Evolutionary conservation across 2,888 invertebrate species (phyloP).

Genomic region (Heliconius sara): DNA sequence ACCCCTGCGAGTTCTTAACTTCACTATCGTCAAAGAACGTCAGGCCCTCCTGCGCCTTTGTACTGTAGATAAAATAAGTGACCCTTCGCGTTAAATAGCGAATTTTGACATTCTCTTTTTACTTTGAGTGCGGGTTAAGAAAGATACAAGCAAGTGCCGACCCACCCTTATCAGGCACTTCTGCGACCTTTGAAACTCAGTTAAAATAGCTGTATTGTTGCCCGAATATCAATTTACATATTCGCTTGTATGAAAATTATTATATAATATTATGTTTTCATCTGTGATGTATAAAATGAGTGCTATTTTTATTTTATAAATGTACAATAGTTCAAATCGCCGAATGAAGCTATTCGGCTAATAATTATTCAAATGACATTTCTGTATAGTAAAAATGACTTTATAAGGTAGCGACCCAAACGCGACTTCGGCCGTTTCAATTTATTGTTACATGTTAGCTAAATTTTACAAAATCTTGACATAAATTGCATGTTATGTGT

Average conservation of each 20-base stretch:
- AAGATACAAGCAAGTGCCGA: slow-evolving; percentile 26
- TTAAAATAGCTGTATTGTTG: not conserved
- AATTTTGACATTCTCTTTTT: slow-evolving; percentile 37
- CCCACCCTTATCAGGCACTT: slow-evolving; percentile 2
- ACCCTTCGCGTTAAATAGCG: slow-evolving; percentile 36
- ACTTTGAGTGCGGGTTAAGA: slow-evolving; percentile 28
- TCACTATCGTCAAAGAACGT: slow-evolving; percentile 30
- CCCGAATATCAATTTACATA: not conserved
- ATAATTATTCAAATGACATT: no score
- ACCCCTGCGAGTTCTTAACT: slow-evolving; percentile 4
- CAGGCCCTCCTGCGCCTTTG: slow-evolving; percentile 28
- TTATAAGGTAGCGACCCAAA: no score
- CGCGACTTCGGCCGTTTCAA: no score
- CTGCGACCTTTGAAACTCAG: slow-evolving; percentile 1
- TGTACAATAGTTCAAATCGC: no score
- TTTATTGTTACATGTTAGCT: no score
- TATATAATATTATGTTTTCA: no score
- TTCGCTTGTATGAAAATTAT: not conserved
- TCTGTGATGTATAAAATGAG: no score
- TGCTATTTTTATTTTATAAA: no score
- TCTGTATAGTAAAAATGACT: no score
- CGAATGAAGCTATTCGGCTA: no score
- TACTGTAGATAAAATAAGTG: slow-evolving; percentile 31
- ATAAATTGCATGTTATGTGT: no score
- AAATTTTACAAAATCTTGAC: no score